phyloP scores from a whole-genome alignment of 2,888 invertebrate genomes.

The Polyommatus icarus region DNA sequence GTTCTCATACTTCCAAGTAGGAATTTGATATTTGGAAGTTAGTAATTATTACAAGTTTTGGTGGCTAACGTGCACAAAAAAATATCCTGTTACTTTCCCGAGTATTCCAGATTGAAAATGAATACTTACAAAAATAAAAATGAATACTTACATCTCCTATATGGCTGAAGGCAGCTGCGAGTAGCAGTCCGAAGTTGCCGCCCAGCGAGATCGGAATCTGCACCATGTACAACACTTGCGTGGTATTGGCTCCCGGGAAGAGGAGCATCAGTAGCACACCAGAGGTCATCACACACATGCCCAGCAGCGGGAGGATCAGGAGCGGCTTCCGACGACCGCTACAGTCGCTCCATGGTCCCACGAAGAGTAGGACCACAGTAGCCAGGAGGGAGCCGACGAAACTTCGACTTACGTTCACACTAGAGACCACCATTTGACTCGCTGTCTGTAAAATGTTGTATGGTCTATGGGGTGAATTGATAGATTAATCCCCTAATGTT shows the following conservation, averaged over 20 bases:
- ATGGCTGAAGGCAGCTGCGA: conserved; percentile 89
- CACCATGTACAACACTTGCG: conserved; percentile 67
- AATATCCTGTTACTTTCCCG: too few relatives aligned
- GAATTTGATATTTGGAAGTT: too few relatives aligned
- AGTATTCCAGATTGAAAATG: too few relatives aligned
- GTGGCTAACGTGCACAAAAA: too few relatives aligned
- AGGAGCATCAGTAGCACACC: conserved; percentile 67
- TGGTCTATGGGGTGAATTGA: not conserved
- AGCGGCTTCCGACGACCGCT: conserved; percentile 80
- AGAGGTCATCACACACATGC: conserved; percentile 75
- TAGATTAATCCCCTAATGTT: too few relatives aligned
- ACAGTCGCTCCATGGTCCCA: conserved; percentile 83
- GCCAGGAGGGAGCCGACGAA: conserved; percentile 79
- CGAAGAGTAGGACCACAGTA: conserved; percentile 79
- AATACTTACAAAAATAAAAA: not conserved
- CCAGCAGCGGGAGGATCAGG: conserved; percentile 77
- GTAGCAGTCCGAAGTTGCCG: conserved; percentile 85
- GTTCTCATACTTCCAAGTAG: not conserved
- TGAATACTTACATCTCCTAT: conserved; percentile 85
- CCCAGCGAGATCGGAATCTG: conserved; percentile 85
- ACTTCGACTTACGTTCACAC: conserved; percentile 83
- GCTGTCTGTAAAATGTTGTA: conserved; percentile 53
- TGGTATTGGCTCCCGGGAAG: conserved; percentile 68
- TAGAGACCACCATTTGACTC: conserved; percentile 82
- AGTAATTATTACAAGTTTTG: too few relatives aligned